Percentiles rank a stretch among this genome's conserved stretches.
phyloP scores from a whole-genome alignment of 2,113 vertebrate species.

The Sinocyclocheilus anshuiensis region DNA sequence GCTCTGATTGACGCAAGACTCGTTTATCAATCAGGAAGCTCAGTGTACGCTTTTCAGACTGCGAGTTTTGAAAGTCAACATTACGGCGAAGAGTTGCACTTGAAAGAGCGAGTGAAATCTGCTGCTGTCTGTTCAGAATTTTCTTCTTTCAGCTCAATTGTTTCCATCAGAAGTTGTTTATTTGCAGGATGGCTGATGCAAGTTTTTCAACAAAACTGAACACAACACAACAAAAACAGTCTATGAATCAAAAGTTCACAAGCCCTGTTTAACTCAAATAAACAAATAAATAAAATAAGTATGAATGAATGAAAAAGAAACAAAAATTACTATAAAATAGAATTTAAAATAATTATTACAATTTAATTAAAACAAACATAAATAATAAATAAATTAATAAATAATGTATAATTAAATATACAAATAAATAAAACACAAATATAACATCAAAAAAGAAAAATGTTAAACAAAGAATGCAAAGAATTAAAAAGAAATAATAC shows the following conservation, averaged over 20 bases:
- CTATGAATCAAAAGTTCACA: neutral
- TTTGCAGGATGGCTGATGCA: conserved; percentile 7
- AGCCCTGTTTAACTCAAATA: neutral
- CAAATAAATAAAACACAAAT: neutral
- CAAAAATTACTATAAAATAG: too few relatives aligned
- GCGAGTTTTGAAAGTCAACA: conserved; percentile 58
- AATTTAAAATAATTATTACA: too few relatives aligned
- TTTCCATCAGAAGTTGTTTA: conserved; percentile 32
- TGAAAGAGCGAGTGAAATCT: conserved; percentile 36
- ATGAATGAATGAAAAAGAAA: too few relatives aligned
- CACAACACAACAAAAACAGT: neutral
- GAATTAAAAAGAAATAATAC: neutral
- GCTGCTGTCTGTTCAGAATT: conserved; percentile 8
- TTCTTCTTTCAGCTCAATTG: conserved; percentile 12
- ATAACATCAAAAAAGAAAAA: neutral
- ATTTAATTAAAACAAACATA: neutral
- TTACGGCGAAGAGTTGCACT: conserved; percentile 22
- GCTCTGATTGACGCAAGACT: conserved; percentile 62
- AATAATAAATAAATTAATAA: neutral
- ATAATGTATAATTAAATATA: neutral
- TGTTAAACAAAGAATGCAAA: neutral
- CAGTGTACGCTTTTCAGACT: neutral
- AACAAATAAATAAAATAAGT: too few relatives aligned
- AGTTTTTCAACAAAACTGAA: neutral
- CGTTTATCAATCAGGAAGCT: conserved; percentile 47